Evolutionary conservation across 2,113 vertebrate species (phyloP).

Genomic region (Phyllostomus discolor): DNA sequence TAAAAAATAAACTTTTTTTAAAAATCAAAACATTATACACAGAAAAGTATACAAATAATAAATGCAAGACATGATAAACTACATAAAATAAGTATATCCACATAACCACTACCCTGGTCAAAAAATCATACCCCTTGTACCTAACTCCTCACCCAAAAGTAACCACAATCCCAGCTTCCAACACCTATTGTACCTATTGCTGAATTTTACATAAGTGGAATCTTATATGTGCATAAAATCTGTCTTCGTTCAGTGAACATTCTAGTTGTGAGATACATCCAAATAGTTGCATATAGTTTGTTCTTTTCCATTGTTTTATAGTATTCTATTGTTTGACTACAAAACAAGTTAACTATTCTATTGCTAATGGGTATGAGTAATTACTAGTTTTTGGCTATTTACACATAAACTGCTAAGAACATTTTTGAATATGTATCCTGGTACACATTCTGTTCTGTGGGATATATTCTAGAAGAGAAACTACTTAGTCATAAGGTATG

Average conservation of each 20-base stretch:
- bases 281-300: neutral
- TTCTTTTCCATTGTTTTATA: neutral
- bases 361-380: neutral
- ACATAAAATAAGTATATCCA: neutral
- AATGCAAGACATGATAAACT: neutral
- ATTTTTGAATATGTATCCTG: neutral
- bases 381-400: slow-evolving; percentile 8
- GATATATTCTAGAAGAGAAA: neutral
- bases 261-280: neutral
- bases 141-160: neutral
- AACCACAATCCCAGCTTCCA: neutral
- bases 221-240: neutral
- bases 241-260: neutral
- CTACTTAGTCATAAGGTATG: neutral
- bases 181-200: neutral
- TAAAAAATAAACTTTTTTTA: neutral
- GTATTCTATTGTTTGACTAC: neutral
- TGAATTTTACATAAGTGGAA: neutral
- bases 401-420: neutral
- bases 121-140: neutral
- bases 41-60: neutral
- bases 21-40: neutral
- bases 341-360: slow-evolving; percentile 22
- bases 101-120: neutral
- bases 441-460: neutral